Percentiles rank a stretch among this genome's conserved stretches.
Conservation (phyloP, 1,140 invertebrate genomes). For the Rhizoglyphus robini region DNA sequence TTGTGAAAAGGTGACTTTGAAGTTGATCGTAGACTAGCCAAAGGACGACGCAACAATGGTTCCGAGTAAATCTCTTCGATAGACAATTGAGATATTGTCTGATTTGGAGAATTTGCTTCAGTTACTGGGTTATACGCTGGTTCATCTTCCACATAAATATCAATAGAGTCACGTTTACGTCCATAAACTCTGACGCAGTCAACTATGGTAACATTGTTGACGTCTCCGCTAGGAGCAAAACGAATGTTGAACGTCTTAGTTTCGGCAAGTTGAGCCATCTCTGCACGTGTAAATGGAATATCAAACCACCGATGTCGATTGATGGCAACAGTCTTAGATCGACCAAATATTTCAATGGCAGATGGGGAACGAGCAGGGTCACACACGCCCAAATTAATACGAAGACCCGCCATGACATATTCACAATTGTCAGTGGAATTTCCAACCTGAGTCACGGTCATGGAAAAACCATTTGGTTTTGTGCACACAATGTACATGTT, state of each 20-base stretch:
- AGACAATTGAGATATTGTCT: neutral
- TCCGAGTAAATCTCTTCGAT: neutral
- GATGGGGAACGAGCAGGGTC: constrained; percentile 66
- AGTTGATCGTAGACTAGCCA: neutral
- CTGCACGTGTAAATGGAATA: constrained; percentile 81
- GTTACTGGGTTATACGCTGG: neutral
- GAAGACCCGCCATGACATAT: constrained; percentile 58
- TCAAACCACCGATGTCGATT: constrained; percentile 82
- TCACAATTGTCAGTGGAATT: constrained; percentile 27
- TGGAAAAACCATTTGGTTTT: constrained; percentile 67
- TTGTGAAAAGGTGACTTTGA: constrained; percentile 4
- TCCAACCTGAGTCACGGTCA: constrained; percentile 67
- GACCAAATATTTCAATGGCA: constrained; percentile 71
- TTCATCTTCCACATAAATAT: constrained; percentile 73
- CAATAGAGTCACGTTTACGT: constrained; percentile 87
- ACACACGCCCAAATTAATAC: constrained; percentile 71
- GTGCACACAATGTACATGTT: constrained; percentile 78
- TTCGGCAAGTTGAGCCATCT: constrained; percentile 70
- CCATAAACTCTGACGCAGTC: constrained; percentile 86
- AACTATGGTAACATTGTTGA: constrained; percentile 74
- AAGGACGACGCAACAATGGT: neutral
- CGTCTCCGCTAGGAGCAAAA: constrained; percentile 73
- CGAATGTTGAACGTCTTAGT: constrained; percentile 61
- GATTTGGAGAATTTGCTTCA: neutral
- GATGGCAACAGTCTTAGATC: constrained; percentile 58